Conservation (phyloP, 2,113 vertebrate genomes). For the Coregonus clupeaformis region DNA sequence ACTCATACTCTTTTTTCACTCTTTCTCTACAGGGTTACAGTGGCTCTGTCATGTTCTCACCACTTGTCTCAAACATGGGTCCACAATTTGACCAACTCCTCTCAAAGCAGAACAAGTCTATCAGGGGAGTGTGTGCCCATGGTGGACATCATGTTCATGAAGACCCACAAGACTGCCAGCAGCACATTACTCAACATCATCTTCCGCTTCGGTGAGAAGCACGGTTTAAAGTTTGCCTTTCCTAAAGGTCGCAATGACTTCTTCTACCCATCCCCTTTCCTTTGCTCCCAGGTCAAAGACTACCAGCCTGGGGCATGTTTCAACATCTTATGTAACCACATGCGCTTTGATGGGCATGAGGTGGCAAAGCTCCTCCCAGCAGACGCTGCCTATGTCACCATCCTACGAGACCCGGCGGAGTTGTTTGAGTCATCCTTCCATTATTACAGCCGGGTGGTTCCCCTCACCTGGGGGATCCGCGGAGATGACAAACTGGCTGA, state of each 20-base stretch:
- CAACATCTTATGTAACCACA: conserved; percentile 94
- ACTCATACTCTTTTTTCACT: too few relatives aligned
- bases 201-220: conserved; percentile 92
- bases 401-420: conserved; percentile 86
- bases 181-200: conserved; percentile 97
- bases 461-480: conserved; percentile 84
- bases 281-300: conserved; percentile 81
- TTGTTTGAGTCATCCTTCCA: conserved; percentile 95
- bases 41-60: too few relatives aligned
- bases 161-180: conserved; percentile 96
- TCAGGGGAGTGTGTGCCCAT: conserved; percentile 72
- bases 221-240: conserved; percentile 86
- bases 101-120: background rate
- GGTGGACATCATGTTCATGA: conserved; percentile 91
- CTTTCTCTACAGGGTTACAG: too few relatives aligned
- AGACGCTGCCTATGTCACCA: conserved; percentile 81
- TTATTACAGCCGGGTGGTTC: conserved; percentile 82
- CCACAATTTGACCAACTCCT: accelerated
- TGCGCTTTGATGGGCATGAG: conserved; percentile 87
- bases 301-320: conserved; percentile 86
- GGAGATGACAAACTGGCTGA: conserved; percentile 78
- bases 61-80: background rate
- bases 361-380: conserved; percentile 81
- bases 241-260: conserved; percentile 90
- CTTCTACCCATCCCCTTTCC: conserved; percentile 85